Evolutionary conservation across 2,888 invertebrate genomes (phyloP).

Genomic region (Drosophila tanythrix): DNA sequence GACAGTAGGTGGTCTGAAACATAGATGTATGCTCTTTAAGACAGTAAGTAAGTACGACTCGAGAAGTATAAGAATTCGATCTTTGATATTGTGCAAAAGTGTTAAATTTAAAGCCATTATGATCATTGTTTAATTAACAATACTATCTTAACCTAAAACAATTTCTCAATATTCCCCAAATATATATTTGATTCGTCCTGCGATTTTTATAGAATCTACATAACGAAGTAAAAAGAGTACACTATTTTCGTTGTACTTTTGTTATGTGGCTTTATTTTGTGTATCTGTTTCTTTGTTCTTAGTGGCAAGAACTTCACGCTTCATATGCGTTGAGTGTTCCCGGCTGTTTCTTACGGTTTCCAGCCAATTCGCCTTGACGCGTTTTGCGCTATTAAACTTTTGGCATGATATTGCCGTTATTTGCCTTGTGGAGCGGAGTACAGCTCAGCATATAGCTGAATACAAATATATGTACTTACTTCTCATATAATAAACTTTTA

Average conservation of each 20-base stretch:
- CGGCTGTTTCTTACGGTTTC: constrained; percentile 64
- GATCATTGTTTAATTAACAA: not conserved
- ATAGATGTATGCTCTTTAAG: constrained; percentile 11
- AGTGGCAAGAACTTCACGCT: constrained; percentile 61
- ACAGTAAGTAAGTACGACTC: no score
- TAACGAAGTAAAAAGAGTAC: constrained; percentile 22
- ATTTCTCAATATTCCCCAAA: not conserved
- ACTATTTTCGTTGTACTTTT: constrained; percentile 23
- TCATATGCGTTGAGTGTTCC: constrained; percentile 61
- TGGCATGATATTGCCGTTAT: constrained; percentile 73
- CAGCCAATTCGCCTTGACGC: constrained; percentile 73
- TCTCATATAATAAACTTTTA: constrained; percentile 78
- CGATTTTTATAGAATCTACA: not conserved
- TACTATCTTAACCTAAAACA: not conserved
- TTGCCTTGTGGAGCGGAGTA: constrained; percentile 36
- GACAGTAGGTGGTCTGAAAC: not conserved
- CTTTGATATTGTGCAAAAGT: not conserved
- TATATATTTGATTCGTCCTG: no score
- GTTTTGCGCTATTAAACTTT: constrained; percentile 76
- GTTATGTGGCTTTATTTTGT: constrained; percentile 23
- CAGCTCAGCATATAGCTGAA: constrained; percentile 46
- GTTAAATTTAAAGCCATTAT: not conserved
- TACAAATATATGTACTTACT: constrained; percentile 71
- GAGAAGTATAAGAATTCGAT: not conserved
- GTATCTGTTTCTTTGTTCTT: constrained; percentile 34